Evolutionary conservation across 2,888 invertebrate species (phyloP), one percentile per base, ranked within the genome.

Genomic region (Apomyelois bistriatella): DNA sequence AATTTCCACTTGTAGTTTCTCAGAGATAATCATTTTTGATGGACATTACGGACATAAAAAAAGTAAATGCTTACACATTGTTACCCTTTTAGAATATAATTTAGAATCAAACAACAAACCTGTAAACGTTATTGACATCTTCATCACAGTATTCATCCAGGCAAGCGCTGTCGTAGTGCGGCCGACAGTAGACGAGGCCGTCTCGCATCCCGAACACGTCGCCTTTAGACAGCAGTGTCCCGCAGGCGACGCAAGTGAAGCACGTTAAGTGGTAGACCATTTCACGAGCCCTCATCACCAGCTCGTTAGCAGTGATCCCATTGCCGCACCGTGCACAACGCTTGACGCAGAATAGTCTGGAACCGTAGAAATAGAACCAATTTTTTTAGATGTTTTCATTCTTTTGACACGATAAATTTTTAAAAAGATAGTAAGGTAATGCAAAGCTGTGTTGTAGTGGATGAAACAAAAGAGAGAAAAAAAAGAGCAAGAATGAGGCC

Each of bases 121-220:
- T 82, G 57, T 85, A 90, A 37, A 88, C 90, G 48, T 79, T 87
- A 42, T 79, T 87, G 58, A 91, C 81, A 52, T 92, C 93, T 54
- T 91, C 93, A 65, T 93, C 92, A 64, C 93, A 91, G 59, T 93
- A 93, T 1, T 93, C 92, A 61, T 93, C 93, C 63, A 93, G 85
- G 65, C 92, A 93, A 56, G 93, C 85, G 52, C 74, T 83, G 56
- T 91, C 91, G 58, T 91, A 92, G 58, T 92, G 91, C 1, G 90
- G 89, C n/a, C 90, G 91, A 88, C 94, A 95, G 79, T 94, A 94
- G 56, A 97, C 93, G 58, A 95, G 91, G 49, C 95, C 94, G 62
- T 95, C 95, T 58, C 95, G 92, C 93, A 98, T 95, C 30, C 97
- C 97, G 80, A 97, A 98, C 66, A 96, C 95, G 74, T 98, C 98